Base-by-base conservation (phyloP, 2,888 invertebrate species). In the Leucoptera coffeella region DNA sequence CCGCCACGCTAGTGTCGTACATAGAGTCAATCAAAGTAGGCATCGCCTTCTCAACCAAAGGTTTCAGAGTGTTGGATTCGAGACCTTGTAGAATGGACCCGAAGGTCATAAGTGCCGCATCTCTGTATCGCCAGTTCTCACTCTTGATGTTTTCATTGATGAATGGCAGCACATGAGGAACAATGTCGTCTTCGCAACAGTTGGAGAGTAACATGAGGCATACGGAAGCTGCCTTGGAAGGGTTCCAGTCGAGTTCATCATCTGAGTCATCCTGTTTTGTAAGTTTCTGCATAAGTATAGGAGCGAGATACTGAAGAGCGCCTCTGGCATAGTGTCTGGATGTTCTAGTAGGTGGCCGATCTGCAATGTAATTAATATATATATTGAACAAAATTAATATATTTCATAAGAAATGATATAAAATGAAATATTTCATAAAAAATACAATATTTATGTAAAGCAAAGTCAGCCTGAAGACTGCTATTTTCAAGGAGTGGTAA, bases 231-330 rank as follows among this genome's bases (percentile, higher is more conserved):
- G 99, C 96, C 72, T 99, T 99, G 38, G 94, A 90, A 1, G 99
- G 99, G 60, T 95, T 97, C 99, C 99, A 99, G 44, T 95, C 96
- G 47, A 97, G 91, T 53, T 99, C 97, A 58, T 99, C 96, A 50
- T 99, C 97, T 40, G 85, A 80, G 52, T 99, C 96, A 50, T 93
- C 92, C 69, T 97, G 96, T 57, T 95, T 94, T 5, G 96, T 94
- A 15, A 99, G 69, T 46, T 91, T 91, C 43, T 89, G 85, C 67
- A 95, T 85, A 8, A 99, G 74, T 24, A 97, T 87, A 9, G 97
- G 97, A 15, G 94, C 90, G 28, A 99, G 77, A 54, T 83, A 96
- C 49, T 91, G 92, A 11, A 99, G 69, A 14, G 99, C 99, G 33
- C 97, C 97, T 58, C 94, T 89, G n/a, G 97, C 97, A 62, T 99